Conservation (phyloP, 37 sponge, comb jelly and placozoan species). For the Chondrilla cf. caribensis region DNA sequence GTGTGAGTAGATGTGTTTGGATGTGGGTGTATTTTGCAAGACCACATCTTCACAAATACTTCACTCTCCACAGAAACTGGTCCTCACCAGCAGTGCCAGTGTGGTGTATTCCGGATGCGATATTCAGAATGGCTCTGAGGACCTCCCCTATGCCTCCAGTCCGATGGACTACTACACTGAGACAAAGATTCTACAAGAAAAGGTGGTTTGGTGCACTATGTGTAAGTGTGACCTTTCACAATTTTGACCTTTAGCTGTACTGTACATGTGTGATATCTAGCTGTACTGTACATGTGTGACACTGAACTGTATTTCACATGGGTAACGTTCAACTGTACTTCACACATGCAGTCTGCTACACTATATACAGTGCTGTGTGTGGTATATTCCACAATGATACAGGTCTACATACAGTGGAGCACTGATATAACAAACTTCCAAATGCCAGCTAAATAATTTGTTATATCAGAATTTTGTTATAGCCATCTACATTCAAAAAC, state of each 20-base stretch:
- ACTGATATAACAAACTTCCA: too few relatives aligned
- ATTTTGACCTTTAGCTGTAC: not conserved
- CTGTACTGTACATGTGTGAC: not conserved
- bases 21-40: not conserved
- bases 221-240: too few relatives aligned
- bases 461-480: too few relatives aligned
- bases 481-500: too few relatives aligned
- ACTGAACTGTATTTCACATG: too few relatives aligned
- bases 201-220: constrained; percentile 51
- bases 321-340: too few relatives aligned
- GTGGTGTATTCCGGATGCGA: constrained; percentile 82
- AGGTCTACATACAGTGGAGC: not conserved
- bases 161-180: constrained; percentile 89
- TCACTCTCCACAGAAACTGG: constrained; percentile 53
- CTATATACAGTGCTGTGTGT: too few relatives aligned
- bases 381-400: too few relatives aligned
- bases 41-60: not conserved
- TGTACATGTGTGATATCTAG: not conserved
- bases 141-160: constrained; percentile 72
- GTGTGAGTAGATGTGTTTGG: not conserved
- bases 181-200: constrained; percentile 87
- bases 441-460: too few relatives aligned
- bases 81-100: constrained; percentile 89
- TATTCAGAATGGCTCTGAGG: constrained; percentile 78
- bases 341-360: too few relatives aligned